Evolutionary conservation across 2,888 invertebrate genomes (phyloP).

Genomic region (Gryllus longicercus): DNA sequence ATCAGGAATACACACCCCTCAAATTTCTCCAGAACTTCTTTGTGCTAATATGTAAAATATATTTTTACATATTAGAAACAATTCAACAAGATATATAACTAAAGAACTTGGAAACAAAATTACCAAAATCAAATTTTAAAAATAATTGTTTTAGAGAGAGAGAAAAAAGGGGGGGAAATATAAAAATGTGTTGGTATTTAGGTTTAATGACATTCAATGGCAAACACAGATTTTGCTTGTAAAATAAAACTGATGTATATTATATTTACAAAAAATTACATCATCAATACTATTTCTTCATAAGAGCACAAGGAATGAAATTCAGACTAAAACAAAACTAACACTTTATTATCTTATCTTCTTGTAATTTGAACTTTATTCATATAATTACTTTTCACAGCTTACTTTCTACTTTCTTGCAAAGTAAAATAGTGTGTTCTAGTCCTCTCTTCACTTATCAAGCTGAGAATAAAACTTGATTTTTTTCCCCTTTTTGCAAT

Average conservation of each 20-base stretch:
- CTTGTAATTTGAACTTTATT: not conserved
- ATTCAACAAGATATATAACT: too few relatives aligned
- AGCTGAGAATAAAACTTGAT: too few relatives aligned
- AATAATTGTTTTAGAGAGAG: too few relatives aligned
- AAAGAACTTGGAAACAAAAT: too few relatives aligned
- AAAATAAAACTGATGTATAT: slow-evolving; percentile 17
- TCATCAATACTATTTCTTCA: not conserved
- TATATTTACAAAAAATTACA: slow-evolving; percentile 1
- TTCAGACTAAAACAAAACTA: not conserved
- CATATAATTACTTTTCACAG: not conserved
- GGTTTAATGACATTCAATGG: slow-evolving; percentile 2
- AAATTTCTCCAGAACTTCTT: too few relatives aligned
- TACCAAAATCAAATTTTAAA: too few relatives aligned
- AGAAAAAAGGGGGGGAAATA: too few relatives aligned
- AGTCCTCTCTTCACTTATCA: not conserved
- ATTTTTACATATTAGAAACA: too few relatives aligned
- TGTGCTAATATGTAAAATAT: too few relatives aligned
- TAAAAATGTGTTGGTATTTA: not conserved
- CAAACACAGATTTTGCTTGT: not conserved
- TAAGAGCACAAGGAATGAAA: not conserved
- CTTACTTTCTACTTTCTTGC: not conserved
- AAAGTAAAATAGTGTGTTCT: not conserved
- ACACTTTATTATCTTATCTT: not conserved
- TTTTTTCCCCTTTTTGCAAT: too few relatives aligned
- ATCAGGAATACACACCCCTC: too few relatives aligned